Evolutionary conservation across 2,888 invertebrate genomes (phyloP), one percentile per base, ranked within the genome.

Genomic region (Stegophylla sp.): DNA sequence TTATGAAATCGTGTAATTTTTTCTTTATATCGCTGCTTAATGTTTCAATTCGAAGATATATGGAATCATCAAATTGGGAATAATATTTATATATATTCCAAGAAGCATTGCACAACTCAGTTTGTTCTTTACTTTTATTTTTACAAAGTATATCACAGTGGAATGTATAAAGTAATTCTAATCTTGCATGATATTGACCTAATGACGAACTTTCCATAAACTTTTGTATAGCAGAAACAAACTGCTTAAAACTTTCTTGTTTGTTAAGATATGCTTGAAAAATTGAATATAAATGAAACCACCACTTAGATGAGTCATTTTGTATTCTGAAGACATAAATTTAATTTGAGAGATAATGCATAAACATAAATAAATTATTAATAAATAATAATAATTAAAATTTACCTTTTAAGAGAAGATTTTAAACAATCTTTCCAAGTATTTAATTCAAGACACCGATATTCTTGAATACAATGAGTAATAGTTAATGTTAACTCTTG

Each of bases 1-100:
- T 97, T 0, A 98, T 94, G 86, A 95, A 96, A 84, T 97, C 97
- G 84, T 93, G 92, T 15, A 99, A 87, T 86, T 96, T 94, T 87
- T 95, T 96, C 85, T 97, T 97, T 82, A 98, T 94, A 0, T 97
- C 96, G 0, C 90, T 86, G 45, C 93, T 91, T 28, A 93, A 88
- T 51, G 90, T 89, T 73, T 90, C 90, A 13, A 96, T 91, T 71
- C 90, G 89, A 0, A 88, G 87, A 0, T 89, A 87, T 0, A 97
- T 91, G 84, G 90, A 90, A 0, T 87, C 85, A 4, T 88, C 86
- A 85, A 96, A 97, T 86, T 97, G 95, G 0, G 88, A 87, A 86
- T 96, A 98, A 86, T 95, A 97, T 85, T 91, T 89, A 86, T 93
- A 90, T 2, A 95, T 87, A 86, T 96, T 96, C 91, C 94, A 94